These are phyloP conservation scores for Actinernus sp. DNA, from an alignment of 92 coral and sea anemone genomes.

Conservation along the genomic window DNA sequence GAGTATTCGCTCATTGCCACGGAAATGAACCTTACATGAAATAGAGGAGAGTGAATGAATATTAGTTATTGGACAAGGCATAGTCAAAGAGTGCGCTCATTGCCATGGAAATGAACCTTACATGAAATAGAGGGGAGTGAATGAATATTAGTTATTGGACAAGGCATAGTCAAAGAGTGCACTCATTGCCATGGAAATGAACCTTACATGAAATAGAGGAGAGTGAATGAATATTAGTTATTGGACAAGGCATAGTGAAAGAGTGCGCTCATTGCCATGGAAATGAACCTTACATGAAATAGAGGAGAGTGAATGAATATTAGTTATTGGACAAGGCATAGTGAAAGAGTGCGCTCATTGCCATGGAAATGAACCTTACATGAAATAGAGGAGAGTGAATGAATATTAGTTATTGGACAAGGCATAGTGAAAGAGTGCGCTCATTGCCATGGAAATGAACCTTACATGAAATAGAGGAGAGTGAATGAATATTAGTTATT, in stretches of 20 bases:
- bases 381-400: too few species aligned
- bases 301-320: not conserved
- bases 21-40: conserved; percentile 76
- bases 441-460: too few species aligned
- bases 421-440: too few species aligned
- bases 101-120: conserved; percentile 91
- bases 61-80: conserved; percentile 78
- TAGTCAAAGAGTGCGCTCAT: conserved; percentile 85
- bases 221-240: conserved; percentile 32
- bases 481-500: too few species aligned
- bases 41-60: not conserved
- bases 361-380: too few species aligned
- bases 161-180: conserved; percentile 79
- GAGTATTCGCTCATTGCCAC: conserved; percentile 87
- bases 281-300: conserved; percentile 68
- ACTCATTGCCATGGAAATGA: conserved; percentile 90
- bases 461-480: too few species aligned
- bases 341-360: too few species aligned
- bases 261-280: conserved; percentile 85
- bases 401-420: too few species aligned
- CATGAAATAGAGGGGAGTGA: not conserved
- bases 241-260: conserved; percentile 84
- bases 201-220: conserved; percentile 40
- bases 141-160: conserved; percentile 68
- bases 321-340: too few species aligned